These are phyloP conservation scores for Lepus europaeus DNA, from an alignment of 2,113 vertebrate species.

Conservation along the genomic window DNA sequence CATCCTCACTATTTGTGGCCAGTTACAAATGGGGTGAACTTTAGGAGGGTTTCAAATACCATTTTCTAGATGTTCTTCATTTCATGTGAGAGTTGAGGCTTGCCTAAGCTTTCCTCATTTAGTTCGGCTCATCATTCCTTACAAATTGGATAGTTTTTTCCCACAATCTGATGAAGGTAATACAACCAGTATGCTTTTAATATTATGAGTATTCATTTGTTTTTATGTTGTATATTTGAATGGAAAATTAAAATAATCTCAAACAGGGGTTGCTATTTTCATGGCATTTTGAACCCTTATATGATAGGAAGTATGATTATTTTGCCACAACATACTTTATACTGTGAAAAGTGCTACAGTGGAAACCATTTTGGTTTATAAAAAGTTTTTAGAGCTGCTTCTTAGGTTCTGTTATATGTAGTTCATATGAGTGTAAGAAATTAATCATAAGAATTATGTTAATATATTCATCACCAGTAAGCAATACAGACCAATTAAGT, in stretches of 20 bases:
- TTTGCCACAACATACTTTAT: neutral
- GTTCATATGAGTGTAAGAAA: constrained; percentile 27
- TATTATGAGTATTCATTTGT: neutral
- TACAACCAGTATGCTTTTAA: neutral
- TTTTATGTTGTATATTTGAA: neutral
- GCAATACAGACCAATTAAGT: neutral
- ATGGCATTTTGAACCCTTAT: neutral
- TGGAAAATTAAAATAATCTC: constrained; percentile 6
- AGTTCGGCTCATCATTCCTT: neutral
- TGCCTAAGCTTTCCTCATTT: neutral
- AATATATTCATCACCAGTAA: constrained; percentile 63
- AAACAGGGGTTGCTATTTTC: neutral
- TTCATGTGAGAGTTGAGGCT: neutral
- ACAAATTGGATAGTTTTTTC: neutral
- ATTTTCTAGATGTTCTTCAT: neutral
- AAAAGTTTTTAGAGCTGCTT: constrained; percentile 20
- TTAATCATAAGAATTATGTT: constrained; percentile 61
- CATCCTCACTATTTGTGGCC: neutral
- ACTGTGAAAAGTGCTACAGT: neutral
- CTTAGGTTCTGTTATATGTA: neutral
- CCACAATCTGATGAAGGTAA: neutral
- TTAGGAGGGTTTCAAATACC: neutral
- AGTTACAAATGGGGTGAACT: neutral
- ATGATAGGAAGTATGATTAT: neutral
- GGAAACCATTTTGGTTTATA: constrained; percentile 51